Evolutionary conservation across 2,888 invertebrate species (phyloP).

Genomic region (Coenonympha arcania): DNA sequence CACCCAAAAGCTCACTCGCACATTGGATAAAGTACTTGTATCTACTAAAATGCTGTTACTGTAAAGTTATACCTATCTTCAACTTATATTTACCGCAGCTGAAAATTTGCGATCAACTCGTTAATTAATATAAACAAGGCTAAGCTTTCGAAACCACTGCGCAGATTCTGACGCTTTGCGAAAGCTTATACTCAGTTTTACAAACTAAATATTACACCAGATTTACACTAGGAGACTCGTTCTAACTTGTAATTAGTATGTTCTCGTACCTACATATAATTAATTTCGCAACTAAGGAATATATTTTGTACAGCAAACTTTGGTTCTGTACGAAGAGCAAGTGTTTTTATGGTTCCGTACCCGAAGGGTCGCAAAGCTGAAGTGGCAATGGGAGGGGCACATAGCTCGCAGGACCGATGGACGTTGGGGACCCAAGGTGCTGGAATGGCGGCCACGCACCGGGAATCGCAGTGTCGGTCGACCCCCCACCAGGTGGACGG

Average conservation of each 20-base stretch:
- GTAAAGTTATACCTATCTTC: background rate
- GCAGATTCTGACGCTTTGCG: background rate
- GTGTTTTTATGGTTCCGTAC: no score
- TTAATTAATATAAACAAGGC: constrained; percentile 5
- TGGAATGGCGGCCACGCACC: no score
- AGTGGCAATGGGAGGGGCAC: no score
- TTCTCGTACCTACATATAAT: background rate
- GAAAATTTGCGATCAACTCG: background rate
- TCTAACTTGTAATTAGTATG: background rate
- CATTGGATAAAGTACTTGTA: no score
- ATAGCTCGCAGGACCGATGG: no score
- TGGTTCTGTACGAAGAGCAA: no score
- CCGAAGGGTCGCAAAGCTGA: no score
- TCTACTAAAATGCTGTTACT: background rate
- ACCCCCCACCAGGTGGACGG: no score
- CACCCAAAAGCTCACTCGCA: no score
- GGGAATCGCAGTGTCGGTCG: no score
- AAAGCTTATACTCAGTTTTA: background rate
- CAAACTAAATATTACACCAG: background rate
- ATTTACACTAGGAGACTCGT: background rate
- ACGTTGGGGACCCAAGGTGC: no score
- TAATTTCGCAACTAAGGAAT: background rate
- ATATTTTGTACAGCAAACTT: background rate
- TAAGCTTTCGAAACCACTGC: background rate
- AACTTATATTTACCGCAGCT: background rate